Evolutionary conservation across 2,888 invertebrate species (phyloP).

Genomic region (Pristionchus entomophagus): DNA sequence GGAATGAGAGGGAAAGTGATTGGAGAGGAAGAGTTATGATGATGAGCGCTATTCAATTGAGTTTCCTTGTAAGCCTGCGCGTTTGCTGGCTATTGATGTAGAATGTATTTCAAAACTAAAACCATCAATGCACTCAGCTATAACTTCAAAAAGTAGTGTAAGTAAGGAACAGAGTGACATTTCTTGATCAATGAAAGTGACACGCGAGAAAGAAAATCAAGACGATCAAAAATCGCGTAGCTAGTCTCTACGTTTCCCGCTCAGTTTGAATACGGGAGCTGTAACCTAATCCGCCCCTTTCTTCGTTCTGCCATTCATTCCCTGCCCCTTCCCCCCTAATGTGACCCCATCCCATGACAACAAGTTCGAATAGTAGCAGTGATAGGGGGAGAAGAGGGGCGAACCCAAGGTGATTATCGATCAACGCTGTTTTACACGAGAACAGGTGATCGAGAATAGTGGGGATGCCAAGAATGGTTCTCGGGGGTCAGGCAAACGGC

Average conservation of each 20-base stretch:
- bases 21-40: background rate
- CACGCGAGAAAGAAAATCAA: background rate
- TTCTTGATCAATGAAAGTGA: background rate
- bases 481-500: background rate
- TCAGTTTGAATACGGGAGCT: background rate
- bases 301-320: background rate
- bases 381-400: background rate
- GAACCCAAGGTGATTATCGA: constrained; percentile 36
- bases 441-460: constrained; percentile 8
- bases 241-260: background rate
- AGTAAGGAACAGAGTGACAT: too few species aligned
- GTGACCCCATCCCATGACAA: constrained; percentile 37
- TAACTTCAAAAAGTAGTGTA: too few species aligned
- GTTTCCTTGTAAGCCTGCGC: background rate
- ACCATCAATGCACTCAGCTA: too few species aligned
- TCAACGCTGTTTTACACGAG: background rate
- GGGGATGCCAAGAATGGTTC: too few species aligned
- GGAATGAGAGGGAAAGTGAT: background rate
- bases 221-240: background rate
- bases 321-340: background rate
- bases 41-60: background rate
- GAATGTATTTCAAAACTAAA: too few species aligned
- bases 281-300: constrained; percentile 1
- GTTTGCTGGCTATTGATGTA: background rate
- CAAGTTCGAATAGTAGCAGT: background rate